Conservation (phyloP, 2,797 vertebrate species). For the Lacerta agilis region DNA sequence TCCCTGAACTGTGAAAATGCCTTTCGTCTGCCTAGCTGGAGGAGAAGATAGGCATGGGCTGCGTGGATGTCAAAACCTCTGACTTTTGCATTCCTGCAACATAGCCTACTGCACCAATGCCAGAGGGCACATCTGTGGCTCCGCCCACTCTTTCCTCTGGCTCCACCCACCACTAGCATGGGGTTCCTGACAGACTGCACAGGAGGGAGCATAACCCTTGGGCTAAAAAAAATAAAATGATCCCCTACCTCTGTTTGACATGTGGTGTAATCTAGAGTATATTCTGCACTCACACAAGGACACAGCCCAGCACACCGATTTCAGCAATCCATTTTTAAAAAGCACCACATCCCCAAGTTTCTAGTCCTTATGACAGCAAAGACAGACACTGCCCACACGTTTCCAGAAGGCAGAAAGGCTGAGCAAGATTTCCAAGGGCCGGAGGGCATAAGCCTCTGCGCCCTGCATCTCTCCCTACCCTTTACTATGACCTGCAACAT, state of each 20-base stretch:
- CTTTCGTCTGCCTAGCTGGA: too few relatives aligned
- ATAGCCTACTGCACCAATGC: background rate
- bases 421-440: background rate
- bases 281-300: background rate
- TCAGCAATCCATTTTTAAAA: background rate
- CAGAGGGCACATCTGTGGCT: too few relatives aligned
- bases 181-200: background rate
- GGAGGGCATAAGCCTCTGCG: background rate
- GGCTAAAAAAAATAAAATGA: background rate
- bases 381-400: background rate
- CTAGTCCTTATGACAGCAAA: background rate
- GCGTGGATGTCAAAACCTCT: background rate
- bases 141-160: background rate
- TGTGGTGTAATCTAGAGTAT: background rate
- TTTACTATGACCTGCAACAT: background rate
- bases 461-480: background rate
- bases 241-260: background rate
- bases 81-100: background rate
- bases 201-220: background rate
- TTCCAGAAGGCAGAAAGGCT: background rate
- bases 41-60: background rate
- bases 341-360: background rate
- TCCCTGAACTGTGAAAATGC: background rate
- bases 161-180: background rate
- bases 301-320: background rate